Evolutionary conservation across 2,113 vertebrate species (phyloP).

Genomic region (Gymnobelideus leadbeateri): DNA sequence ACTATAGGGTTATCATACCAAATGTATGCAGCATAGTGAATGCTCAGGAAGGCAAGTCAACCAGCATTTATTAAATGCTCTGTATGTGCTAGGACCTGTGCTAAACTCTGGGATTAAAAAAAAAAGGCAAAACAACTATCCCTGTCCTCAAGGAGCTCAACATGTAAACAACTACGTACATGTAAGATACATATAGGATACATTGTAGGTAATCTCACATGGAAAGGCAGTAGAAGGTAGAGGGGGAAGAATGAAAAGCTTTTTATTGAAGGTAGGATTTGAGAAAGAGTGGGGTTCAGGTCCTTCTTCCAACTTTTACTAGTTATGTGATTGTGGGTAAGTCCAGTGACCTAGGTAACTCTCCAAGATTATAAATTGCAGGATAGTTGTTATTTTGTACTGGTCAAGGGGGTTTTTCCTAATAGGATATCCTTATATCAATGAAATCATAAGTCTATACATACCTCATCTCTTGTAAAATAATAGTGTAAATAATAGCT

Average conservation of each 20-base stretch:
- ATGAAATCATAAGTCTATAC: background rate
- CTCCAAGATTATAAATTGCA: background rate
- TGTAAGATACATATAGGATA: background rate
- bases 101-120: background rate
- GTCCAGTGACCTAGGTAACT: background rate
- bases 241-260: background rate
- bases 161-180: background rate
- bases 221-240: background rate
- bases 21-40: background rate
- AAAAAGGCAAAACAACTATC: background rate
- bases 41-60: background rate
- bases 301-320: background rate
- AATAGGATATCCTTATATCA: background rate
- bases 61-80: background rate
- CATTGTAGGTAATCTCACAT: background rate
- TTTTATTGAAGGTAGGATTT: background rate
- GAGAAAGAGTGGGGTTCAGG: background rate
- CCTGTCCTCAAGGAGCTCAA: background rate
- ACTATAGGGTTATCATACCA: background rate
- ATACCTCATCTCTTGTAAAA: background rate
- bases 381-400: background rate
- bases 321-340: background rate
- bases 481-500: background rate
- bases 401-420: background rate
- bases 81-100: background rate